Evolutionary conservation across 2,113 vertebrate genomes (phyloP).

Genomic region (Heptranchias perlo): DNA sequence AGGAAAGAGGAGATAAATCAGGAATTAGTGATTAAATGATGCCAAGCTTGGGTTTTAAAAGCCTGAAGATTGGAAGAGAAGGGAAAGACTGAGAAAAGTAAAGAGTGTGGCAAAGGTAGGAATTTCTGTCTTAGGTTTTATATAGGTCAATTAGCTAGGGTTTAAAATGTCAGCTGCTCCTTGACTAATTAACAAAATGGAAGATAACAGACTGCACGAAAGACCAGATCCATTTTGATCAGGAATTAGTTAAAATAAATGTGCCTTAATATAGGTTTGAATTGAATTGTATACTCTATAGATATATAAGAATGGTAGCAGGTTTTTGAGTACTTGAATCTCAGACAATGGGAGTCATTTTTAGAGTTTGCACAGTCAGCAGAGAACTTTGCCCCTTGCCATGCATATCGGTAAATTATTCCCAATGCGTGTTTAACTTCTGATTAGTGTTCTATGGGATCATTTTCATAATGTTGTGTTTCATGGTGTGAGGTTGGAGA

Average conservation of each 20-base stretch:
- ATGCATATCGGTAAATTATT: neutral
- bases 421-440: neutral
- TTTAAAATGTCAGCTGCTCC: neutral
- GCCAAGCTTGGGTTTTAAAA: neutral
- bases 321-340: neutral
- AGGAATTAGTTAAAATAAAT: neutral
- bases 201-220: neutral
- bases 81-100: neutral
- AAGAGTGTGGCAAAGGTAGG: neutral
- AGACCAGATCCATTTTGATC: neutral
- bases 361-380: neutral
- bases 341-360: neutral
- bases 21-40: neutral
- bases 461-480: neutral
- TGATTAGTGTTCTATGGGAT: neutral
- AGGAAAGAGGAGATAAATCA: neutral
- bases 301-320: neutral
- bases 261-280: neutral
- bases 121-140: neutral
- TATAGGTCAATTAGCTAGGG: neutral
- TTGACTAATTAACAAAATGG: neutral
- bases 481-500: neutral
- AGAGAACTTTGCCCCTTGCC: neutral
- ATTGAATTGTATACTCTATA: neutral
- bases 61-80: neutral